Percentiles rank a stretch among this genome's conserved stretches.
phyloP scores from a whole-genome alignment of 2,888 invertebrate genomes.

The Drosophila parthenogenetica region DNA sequence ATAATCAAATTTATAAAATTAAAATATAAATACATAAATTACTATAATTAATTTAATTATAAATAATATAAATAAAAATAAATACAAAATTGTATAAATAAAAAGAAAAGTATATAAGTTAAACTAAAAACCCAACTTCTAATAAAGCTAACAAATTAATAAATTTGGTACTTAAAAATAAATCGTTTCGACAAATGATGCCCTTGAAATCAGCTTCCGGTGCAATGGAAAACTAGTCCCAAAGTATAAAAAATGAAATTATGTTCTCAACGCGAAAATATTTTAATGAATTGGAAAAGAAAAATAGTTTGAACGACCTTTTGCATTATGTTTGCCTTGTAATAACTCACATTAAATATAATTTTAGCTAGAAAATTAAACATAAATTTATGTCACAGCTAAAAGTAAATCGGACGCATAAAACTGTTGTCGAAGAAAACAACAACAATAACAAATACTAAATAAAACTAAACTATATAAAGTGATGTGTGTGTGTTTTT shows the following conservation, averaged over 20 bases:
- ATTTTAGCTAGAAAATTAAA: constrained; percentile 26
- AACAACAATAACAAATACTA: constrained; percentile 19
- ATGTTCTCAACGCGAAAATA: constrained; percentile 5
- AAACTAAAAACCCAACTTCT: constrained; percentile 15
- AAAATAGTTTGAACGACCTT: constrained; percentile 38
- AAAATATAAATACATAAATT: no score
- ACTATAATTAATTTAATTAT: no score
- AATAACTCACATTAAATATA: constrained; percentile 49
- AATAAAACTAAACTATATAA: constrained; percentile 33
- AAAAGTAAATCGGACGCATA: constrained; percentile 48
- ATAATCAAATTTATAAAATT: background rate
- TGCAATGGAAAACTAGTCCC: constrained; percentile 8
- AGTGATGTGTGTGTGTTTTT: constrained; percentile 16
- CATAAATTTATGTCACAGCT: constrained; percentile 63
- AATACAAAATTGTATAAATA: background rate
- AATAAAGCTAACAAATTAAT: background rate
- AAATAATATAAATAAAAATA: no score
- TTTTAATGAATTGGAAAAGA: constrained; percentile 14
- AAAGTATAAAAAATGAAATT: background rate
- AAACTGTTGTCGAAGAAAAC: constrained; percentile 41
- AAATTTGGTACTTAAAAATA: background rate
- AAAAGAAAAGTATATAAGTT: background rate
- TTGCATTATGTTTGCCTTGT: constrained; percentile 42
- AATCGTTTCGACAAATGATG: constrained; percentile 1
- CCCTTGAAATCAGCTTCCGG: constrained; percentile 46